Conservation (phyloP, 1,140 invertebrate genomes). For the Heterodera schachtii region DNA sequence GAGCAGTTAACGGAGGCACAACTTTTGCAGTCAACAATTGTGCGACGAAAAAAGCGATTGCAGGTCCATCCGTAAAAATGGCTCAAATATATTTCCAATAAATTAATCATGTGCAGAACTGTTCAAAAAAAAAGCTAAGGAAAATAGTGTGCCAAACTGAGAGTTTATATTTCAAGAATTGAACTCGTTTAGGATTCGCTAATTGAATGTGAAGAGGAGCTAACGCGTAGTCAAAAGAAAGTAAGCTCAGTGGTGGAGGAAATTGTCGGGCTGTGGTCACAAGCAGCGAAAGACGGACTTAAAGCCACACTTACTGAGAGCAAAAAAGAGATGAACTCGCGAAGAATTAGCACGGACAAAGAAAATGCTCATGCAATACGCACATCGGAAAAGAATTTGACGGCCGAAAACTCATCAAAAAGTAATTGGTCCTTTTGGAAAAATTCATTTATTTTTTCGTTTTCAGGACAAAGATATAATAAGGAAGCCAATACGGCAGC, state of each 20-base stretch:
- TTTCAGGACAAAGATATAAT: not conserved
- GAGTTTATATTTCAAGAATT: too few species aligned
- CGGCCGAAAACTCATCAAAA: not conserved
- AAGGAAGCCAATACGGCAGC: not conserved
- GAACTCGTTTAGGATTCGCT: not conserved
- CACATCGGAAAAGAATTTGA: not conserved
- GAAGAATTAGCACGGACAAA: not conserved
- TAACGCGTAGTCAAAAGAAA: not conserved
- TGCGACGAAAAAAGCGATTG: not conserved
- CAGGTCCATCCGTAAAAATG: not conserved
- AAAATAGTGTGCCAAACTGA: too few species aligned
- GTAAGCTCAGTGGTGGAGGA: not conserved
- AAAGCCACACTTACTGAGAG: not conserved
- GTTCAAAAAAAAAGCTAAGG: too few species aligned
- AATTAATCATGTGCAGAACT: too few species aligned
- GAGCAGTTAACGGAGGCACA: not conserved
- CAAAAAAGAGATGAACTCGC: not conserved
- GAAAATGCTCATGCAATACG: not conserved
- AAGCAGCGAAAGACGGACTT: not conserved
- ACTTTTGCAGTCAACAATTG: not conserved
- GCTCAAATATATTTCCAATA: not conserved
- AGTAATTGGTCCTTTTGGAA: not conserved
- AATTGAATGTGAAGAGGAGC: not conserved
- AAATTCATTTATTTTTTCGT: not conserved
- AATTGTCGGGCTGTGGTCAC: not conserved